Percentiles rank a stretch among this genome's conserved stretches.
These are phyloP conservation scores for Phalacrocorax carbo DNA, from an alignment of 2,113 vertebrate genomes.

Conservation along the genomic window DNA sequence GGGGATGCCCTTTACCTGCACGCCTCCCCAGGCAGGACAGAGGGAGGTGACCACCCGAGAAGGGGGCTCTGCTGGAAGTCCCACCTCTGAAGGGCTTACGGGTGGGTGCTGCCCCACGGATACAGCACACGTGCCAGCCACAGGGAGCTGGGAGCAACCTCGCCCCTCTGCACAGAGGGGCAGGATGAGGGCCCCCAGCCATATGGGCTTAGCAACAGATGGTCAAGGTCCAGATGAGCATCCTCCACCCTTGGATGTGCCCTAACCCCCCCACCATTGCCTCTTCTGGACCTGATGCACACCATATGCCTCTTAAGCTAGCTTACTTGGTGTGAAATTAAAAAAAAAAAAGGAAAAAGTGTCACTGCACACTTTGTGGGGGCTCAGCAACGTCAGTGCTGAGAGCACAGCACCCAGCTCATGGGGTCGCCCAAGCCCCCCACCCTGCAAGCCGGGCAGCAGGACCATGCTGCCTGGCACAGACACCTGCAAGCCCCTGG, in stretches of 20 bases:
- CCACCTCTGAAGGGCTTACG: background rate
- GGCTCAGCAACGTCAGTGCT: background rate
- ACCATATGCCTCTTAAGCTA: background rate
- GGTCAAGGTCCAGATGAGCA: fast-evolving
- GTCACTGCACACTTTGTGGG: background rate
- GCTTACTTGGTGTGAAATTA: background rate
- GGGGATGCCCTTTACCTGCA: background rate
- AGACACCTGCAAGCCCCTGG: background rate
- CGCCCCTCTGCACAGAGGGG: background rate
- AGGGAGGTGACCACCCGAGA: background rate
- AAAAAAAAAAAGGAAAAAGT: background rate
- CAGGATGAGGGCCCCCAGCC: background rate
- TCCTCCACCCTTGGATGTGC: too few relatives aligned
- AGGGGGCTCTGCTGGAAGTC: background rate
- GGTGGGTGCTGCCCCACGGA: background rate
- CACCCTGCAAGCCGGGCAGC: background rate
- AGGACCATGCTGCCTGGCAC: background rate
- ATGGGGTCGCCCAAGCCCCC: background rate
- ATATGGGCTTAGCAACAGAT: fast-evolving
- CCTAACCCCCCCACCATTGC: background rate
- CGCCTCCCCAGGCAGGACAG: background rate
- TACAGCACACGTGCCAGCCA: fast-evolving
- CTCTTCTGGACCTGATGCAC: too few relatives aligned
- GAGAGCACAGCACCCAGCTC: too few relatives aligned
- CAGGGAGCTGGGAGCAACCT: background rate